Conservation (phyloP, 2,888 invertebrate species). For the Nycteola revayana region DNA sequence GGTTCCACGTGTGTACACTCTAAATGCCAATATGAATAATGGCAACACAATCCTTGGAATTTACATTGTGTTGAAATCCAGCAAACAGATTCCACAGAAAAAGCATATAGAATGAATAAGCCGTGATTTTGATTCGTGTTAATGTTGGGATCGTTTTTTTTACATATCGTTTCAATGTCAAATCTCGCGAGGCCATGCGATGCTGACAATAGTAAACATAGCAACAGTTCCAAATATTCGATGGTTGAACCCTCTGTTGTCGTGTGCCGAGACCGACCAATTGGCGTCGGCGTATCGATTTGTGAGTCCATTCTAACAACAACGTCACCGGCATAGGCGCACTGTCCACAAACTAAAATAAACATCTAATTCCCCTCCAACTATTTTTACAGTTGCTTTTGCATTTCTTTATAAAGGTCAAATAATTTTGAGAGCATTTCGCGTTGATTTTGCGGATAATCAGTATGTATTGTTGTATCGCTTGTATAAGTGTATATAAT, state of each 20-base stretch:
- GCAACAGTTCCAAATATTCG: constrained; percentile 46
- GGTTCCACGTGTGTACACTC: constrained; percentile 33
- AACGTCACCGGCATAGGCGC: constrained; percentile 48
- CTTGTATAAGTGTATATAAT: too few relatives aligned
- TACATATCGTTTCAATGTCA: constrained; percentile 10
- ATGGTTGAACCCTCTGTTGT: constrained; percentile 49
- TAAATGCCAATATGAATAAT: constrained; percentile 37
- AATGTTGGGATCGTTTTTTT: constrained; percentile 4
- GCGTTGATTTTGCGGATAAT: too few relatives aligned
- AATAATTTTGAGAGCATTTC: constrained; percentile 1
- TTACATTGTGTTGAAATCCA: constrained; percentile 45
- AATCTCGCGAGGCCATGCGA: constrained; percentile 2
- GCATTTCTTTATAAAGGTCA: constrained; percentile 9
- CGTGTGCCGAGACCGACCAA: constrained; percentile 53
- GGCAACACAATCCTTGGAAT: constrained; percentile 40
- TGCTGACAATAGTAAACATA: constrained; percentile 32
- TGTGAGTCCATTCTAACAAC: constrained; percentile 43
- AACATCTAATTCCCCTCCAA: constrained; percentile 30
- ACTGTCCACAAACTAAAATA: constrained; percentile 40
- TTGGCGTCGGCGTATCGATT: constrained; percentile 73
- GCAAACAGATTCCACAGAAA: constrained; percentile 38
- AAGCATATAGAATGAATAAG: constrained; percentile 15
- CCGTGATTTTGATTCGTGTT: constrained; percentile 13
- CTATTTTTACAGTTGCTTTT: constrained; percentile 6
- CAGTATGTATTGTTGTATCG: too few relatives aligned